phyloP scores from a whole-genome alignment of 2,113 vertebrate species.

The Cricetomys ansorgei region DNA sequence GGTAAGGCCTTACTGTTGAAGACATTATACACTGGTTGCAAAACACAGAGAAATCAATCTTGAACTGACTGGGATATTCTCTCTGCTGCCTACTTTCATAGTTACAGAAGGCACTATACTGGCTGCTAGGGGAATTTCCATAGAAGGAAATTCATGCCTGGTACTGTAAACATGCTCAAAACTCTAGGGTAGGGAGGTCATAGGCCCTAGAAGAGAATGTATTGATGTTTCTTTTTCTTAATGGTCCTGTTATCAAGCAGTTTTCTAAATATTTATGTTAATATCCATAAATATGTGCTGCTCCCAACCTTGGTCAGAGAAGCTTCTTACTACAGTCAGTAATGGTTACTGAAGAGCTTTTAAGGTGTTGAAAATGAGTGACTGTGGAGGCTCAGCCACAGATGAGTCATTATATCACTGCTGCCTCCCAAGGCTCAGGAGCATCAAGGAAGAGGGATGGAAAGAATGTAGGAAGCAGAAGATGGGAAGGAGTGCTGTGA shows the following conservation, averaged over 20 bases:
- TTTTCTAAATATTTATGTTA: background rate
- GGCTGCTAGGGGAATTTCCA: background rate
- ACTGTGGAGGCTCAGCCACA: background rate
- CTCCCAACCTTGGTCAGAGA: no score
- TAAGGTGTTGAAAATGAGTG: background rate
- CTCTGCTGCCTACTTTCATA: background rate
- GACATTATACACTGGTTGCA: background rate
- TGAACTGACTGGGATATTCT: background rate
- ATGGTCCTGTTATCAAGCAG: background rate
- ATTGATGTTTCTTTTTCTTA: background rate
- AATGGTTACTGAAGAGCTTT: background rate
- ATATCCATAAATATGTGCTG: background rate
- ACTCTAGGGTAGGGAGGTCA: background rate
- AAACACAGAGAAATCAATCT: background rate
- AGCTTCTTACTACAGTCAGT: background rate
- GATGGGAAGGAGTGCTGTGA: background rate
- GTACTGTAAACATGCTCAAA: background rate
- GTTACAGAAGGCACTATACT: background rate
- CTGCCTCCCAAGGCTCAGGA: background rate
- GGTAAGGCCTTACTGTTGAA: background rate
- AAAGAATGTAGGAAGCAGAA: background rate
- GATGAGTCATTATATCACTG: background rate
- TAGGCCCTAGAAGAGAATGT: background rate
- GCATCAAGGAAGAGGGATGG: no score
- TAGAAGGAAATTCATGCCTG: background rate